phyloP scores from a whole-genome alignment of 2,113 vertebrate genomes.

The Bucco capensis region DNA sequence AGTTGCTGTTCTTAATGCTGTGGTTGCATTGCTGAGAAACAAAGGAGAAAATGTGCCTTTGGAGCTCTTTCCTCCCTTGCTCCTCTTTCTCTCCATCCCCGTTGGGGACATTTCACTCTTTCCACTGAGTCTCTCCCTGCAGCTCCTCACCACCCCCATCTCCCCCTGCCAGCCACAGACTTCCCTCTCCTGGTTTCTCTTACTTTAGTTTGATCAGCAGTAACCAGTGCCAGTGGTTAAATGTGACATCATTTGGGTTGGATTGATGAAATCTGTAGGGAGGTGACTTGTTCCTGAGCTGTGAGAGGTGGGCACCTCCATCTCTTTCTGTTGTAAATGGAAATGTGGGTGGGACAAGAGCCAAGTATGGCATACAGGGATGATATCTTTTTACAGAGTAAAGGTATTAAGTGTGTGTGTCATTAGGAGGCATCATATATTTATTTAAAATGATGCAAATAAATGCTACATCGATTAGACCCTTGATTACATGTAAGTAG shows the following conservation, averaged over 20 bases:
- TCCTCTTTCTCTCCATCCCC: background rate
- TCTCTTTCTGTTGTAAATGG: background rate
- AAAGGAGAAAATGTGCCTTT: slow-evolving; percentile 29
- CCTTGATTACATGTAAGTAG: background rate
- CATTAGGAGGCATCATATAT: background rate
- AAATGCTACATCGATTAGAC: background rate
- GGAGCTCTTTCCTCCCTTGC: background rate
- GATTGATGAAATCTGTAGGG: background rate
- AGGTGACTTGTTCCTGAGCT: background rate
- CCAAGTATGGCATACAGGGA: background rate
- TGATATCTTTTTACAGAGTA: background rate
- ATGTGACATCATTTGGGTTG: background rate
- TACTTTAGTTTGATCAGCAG: background rate
- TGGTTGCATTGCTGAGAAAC: background rate
- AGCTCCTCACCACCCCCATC: background rate
- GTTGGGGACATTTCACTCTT: background rate
- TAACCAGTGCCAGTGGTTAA: background rate
- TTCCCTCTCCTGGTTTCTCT: background rate
- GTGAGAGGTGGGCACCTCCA: background rate
- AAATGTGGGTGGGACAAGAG: background rate
- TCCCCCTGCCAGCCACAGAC: background rate
- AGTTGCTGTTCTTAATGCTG: background rate
- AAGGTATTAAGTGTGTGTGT: background rate
- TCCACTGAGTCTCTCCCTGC: background rate
- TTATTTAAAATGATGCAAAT: background rate